Base-by-base conservation (phyloP, 2,113 vertebrate genomes). In the Felis chaus region DNA sequence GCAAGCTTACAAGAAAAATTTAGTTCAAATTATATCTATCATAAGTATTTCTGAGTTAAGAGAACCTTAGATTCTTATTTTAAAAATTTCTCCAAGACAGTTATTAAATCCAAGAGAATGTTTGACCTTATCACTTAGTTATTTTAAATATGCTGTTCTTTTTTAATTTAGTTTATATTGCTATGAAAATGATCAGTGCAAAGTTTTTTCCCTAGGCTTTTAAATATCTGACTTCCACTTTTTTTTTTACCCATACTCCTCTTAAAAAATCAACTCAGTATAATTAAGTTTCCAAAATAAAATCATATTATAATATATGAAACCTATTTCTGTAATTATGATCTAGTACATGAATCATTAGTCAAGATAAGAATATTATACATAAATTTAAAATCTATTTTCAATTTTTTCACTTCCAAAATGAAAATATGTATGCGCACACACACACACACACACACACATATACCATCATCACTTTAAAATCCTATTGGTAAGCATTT, bases 241-340 rank as follows among this genome's bases (percentile, higher is more conserved):
- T 39, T 73, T 55, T 68, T 68, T 69, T 8, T 8, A 11, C 1
- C 3, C 11, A 91, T 78, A 82, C 8, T 78, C 87, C n/a, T 53
- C 19, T 84, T 95, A 63, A 85, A 71, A 39, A 76, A 57, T 36
- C 29, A 95, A 79, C 21, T 78, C 31, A 12, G 9, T 45, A 16
- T 36, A 93, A 88, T 80, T 85, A 92, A 96, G 25, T 90, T 95
- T 95, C 39, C 29, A 95, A 57, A 91, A 84, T 93, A 65, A 83
- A 97, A 80, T 80, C 84, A 45, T 50, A 84, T 93, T 23, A 16
- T 55, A 73, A 79, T 78, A 83, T 61, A 18, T 50, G 23, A 9
- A 88, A 91, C 15, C 66, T 83, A 93, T 57, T 87, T 23, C 33
- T 83, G 1, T 90, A 16, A 94, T 74, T 78, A 66, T 88, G 2